Conservation (phyloP, 2,113 vertebrate species). For the Microtus richardsoni region DNA sequence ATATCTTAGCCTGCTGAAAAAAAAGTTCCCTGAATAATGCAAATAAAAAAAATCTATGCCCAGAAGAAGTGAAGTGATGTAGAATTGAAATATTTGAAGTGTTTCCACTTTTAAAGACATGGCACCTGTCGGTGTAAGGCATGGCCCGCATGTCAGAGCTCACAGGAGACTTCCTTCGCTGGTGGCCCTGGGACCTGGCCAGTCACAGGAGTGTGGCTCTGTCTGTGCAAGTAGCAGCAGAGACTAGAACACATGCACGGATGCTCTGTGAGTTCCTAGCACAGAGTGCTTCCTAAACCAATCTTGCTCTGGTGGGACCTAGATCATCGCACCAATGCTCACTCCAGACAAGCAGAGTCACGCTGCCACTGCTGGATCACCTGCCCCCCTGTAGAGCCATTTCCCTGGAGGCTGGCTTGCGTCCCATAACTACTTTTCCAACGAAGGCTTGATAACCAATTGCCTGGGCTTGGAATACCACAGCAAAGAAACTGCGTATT, state of each 20-base stretch:
- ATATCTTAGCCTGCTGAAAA: conserved; percentile 60
- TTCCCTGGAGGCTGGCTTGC: not conserved
- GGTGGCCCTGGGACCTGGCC: conserved; percentile 60
- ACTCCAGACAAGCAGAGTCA: not conserved
- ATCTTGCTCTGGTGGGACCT: not conserved
- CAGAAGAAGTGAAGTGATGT: conserved; percentile 71
- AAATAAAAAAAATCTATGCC: conserved; percentile 72
- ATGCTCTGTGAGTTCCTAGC: not conserved
- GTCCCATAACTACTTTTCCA: not conserved
- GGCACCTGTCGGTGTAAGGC: conserved; percentile 22
- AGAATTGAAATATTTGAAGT: conserved; percentile 74
- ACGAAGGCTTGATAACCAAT: not conserved
- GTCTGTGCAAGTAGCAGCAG: not conserved
- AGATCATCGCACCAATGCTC: too few relatives aligned
- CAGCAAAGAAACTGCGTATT: not conserved
- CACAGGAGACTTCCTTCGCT: conserved; percentile 20
- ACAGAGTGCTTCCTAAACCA: not conserved
- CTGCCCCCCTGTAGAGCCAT: not conserved
- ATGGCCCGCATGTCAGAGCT: conserved; percentile 12
- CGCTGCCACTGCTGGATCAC: not conserved
- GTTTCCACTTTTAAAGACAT: conserved; percentile 76
- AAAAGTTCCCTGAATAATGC: conserved; percentile 82
- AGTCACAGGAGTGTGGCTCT: not conserved
- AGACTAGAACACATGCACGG: not conserved
- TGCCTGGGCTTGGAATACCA: conserved; percentile 25